Conservation (phyloP, 2,888 invertebrate genomes). For the Trachelus troglodyta region DNA sequence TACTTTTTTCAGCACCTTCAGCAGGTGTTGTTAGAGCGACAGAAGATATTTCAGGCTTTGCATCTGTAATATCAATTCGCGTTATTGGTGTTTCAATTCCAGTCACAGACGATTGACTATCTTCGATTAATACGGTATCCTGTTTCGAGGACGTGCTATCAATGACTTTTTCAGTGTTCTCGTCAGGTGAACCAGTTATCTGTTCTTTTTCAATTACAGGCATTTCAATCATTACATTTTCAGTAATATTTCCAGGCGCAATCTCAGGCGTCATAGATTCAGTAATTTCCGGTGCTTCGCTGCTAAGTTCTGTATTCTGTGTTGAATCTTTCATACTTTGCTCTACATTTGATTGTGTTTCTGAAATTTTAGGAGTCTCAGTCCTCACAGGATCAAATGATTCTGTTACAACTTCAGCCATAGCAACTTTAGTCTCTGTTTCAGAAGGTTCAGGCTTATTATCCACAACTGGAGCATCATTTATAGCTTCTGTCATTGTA, state of each 20-base stretch:
- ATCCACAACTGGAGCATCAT: not conserved
- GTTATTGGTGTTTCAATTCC: slow-evolving; percentile 41
- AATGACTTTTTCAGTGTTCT: slow-evolving; percentile 11
- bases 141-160: slow-evolving; percentile 1
- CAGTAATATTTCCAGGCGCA: not conserved
- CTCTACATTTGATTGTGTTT: not conserved
- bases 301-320: not conserved
- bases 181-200: not conserved
- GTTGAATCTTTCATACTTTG: not conserved
- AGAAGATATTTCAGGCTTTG: slow-evolving; percentile 16
- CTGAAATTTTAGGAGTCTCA: not conserved
- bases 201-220: not conserved
- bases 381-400: not conserved
- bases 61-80: slow-evolving; percentile 40
- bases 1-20: slow-evolving; percentile 19
- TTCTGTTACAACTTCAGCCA: not conserved
- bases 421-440: not conserved
- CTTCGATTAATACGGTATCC: not conserved
- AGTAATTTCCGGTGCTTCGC: not conserved
- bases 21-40: slow-evolving; percentile 18
- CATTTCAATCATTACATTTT: not conserved
- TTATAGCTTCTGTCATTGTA: not conserved
- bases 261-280: not conserved
- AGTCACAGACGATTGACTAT: slow-evolving; percentile 15
- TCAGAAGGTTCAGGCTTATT: slow-evolving; percentile 1